Conservation (phyloP, 2,113 vertebrate genomes). For the Lichenostomus cassidix region DNA sequence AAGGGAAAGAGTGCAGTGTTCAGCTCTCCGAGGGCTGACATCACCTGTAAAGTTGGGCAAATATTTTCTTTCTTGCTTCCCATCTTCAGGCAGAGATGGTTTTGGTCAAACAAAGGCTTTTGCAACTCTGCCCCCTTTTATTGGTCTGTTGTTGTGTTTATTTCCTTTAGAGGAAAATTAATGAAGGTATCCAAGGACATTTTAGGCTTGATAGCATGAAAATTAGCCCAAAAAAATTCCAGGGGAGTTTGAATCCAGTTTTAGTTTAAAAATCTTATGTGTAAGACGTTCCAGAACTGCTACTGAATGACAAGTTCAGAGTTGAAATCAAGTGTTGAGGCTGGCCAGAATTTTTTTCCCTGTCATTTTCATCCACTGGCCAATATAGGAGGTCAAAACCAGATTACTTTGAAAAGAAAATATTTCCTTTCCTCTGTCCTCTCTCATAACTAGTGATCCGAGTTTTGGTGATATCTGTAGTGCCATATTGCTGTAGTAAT, state of each 20-base stretch:
- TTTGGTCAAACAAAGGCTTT: not conserved
- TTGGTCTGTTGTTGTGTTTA: not conserved
- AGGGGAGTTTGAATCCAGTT: not conserved
- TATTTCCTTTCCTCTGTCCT: not conserved
- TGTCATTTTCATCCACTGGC: not conserved
- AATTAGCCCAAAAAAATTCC: not conserved
- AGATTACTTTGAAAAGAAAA: not conserved
- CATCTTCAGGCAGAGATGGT: not conserved
- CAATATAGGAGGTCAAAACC: not conserved
- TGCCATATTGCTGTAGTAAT: not conserved
- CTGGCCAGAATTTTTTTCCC: not conserved
- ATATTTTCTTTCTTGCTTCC: not conserved
- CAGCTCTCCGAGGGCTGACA: not conserved
- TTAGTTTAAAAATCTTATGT: not conserved
- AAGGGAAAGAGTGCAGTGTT: not conserved
- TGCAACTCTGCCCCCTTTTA: not conserved
- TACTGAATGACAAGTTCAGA: not conserved
- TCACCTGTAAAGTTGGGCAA: not conserved
- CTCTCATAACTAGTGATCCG: not conserved
- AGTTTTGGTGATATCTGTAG: not conserved
- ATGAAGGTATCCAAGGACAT: not conserved
- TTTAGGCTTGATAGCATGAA: not conserved
- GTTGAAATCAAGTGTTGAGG: not conserved
- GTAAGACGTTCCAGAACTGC: not conserved
- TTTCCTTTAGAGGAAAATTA: not conserved